Conservation (phyloP, 2,797 vertebrate species). For the Bradypodion pumilum region DNA sequence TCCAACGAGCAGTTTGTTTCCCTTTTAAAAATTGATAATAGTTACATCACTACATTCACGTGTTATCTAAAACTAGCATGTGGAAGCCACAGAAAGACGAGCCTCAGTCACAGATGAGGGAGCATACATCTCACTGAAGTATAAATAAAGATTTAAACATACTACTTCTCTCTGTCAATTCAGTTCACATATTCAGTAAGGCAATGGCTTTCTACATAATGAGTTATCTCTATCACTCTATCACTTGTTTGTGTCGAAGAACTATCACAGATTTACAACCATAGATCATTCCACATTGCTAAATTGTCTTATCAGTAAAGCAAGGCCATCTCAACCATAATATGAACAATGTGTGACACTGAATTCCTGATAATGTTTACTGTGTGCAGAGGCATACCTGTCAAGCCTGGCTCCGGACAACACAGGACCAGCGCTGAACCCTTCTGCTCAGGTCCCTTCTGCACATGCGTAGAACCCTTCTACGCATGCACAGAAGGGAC, state of each 20-base stretch:
- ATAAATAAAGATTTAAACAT: background rate
- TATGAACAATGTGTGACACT: background rate
- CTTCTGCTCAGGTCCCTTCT: too few species aligned
- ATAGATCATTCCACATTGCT: conserved; percentile 6
- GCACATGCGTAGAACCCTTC: too few species aligned
- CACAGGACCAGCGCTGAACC: too few species aligned
- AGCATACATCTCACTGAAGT: background rate
- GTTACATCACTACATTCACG: background rate
- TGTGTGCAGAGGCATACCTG: too few species aligned
- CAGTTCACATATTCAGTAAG: background rate
- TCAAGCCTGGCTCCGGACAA: too few species aligned
- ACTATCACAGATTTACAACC: conserved; percentile 1
- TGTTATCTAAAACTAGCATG: background rate
- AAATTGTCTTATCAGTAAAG: conserved; percentile 9
- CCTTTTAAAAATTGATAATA: background rate
- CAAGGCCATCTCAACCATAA: background rate
- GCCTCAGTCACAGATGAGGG: background rate
- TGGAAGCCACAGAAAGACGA: background rate
- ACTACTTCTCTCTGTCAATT: background rate
- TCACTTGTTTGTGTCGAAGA: background rate
- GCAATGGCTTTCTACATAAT: background rate
- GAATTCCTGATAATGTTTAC: background rate
- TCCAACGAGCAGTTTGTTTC: background rate
- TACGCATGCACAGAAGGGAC: too few species aligned
- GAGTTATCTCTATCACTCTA: conserved; percentile 1